Conservation (phyloP, 2,113 vertebrate species). For the Ranitomeya variabilis region DNA sequence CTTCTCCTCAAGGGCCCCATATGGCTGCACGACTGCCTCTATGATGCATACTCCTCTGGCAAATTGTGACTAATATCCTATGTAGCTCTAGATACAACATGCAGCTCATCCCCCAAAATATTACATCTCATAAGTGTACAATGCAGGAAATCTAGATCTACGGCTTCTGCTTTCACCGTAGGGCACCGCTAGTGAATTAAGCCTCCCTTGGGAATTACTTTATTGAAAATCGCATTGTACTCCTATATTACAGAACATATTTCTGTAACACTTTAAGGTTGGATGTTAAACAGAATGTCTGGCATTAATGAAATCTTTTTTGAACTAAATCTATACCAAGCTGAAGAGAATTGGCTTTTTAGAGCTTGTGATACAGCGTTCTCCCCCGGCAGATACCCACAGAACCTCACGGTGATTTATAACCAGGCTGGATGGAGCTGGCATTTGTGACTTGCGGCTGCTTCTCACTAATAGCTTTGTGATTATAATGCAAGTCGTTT, state of each 20-base stretch:
- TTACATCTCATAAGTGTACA: not conserved
- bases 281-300: conserved; percentile 48
- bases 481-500: conserved; percentile 57
- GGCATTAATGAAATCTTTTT: conserved; percentile 55
- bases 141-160: not conserved
- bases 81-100: not conserved
- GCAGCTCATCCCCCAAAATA: not conserved
- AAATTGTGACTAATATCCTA: not conserved
- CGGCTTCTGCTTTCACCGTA: not conserved
- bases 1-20: not conserved
- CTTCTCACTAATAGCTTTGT: conserved; percentile 64
- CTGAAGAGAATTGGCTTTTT: conserved; percentile 45
- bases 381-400: conserved; percentile 62
- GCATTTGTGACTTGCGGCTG: conserved; percentile 55
- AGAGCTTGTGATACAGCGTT: conserved; percentile 22
- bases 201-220: conserved; percentile 23
- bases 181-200: conserved; percentile 2
- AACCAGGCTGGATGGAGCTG: conserved; percentile 32
- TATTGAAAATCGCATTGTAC: conserved; percentile 35
- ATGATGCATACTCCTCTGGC: not conserved
- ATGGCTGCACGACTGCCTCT: not conserved
- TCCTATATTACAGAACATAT: conserved; percentile 31
- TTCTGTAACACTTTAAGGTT: conserved; percentile 45
- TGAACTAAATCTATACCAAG: conserved; percentile 45
- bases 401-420: conserved; percentile 64